These are phyloP conservation scores for Villa cingulata DNA, from an alignment of 2,888 invertebrate genomes.

Conservation along the genomic window DNA sequence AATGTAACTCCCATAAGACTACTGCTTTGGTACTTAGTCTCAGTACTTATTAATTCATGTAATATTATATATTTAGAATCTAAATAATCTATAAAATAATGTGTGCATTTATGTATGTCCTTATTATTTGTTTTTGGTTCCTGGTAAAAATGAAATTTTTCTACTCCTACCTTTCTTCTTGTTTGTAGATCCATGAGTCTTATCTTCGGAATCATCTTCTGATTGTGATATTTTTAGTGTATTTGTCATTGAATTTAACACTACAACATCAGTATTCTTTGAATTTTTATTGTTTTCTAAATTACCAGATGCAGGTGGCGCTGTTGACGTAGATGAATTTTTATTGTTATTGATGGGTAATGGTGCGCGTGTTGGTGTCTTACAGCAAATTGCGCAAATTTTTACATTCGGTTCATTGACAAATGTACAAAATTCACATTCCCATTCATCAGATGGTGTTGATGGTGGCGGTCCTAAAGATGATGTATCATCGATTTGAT, in stretches of 20 bases:
- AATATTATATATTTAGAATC: no score
- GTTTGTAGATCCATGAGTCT: conserved; percentile 17
- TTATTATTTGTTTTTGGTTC: conserved; percentile 43
- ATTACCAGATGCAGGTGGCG: no score
- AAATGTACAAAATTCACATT: conserved; percentile 82
- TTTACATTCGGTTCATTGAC: conserved; percentile 66
- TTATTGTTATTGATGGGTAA: conserved; percentile 3
- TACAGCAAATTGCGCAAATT: conserved; percentile 76
- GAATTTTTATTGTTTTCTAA: background rate
- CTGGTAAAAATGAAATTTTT: conserved; percentile 62
- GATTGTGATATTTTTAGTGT: conserved; percentile 17
- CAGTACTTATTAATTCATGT: no score
- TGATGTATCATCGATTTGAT: conserved; percentile 14
- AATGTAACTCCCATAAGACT: no score
- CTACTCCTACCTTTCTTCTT: conserved; percentile 58
- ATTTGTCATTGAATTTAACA: conserved; percentile 5
- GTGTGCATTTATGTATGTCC: no score
- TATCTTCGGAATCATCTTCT: conserved; percentile 23
- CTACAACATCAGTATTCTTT: background rate
- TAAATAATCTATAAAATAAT: no score
- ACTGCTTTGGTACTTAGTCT: no score
- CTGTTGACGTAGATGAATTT: background rate
- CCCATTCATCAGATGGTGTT: conserved; percentile 53
- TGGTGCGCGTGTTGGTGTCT: conserved; percentile 47
- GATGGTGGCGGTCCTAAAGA: conserved; percentile 37